phyloP scores from a whole-genome alignment of 2,113 vertebrate species.

The Calonectris borealis region DNA sequence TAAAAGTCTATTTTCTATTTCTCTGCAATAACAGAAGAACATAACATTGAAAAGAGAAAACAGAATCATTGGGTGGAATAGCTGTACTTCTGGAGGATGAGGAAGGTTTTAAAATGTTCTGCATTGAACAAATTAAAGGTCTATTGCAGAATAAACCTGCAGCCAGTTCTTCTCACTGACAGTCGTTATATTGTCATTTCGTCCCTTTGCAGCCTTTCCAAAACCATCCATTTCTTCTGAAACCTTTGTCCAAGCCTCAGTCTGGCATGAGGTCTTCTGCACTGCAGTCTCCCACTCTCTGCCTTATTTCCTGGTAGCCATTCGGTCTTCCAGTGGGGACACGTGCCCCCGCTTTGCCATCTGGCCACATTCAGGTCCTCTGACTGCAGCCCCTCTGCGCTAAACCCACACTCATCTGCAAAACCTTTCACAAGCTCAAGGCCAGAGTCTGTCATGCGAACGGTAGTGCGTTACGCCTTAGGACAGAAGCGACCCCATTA shows the following conservation, averaged over 20 bases:
- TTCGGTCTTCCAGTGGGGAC: background rate
- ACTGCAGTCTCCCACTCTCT: background rate
- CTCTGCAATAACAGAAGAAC: background rate
- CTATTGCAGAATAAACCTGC: background rate
- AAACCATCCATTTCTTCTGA: background rate
- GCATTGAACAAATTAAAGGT: background rate
- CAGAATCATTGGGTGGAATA: background rate
- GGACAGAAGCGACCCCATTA: conserved; percentile 60
- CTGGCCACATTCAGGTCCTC: background rate
- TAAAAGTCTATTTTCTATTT: background rate
- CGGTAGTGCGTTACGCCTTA: background rate
- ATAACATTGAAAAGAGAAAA: background rate
- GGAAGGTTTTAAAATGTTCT: background rate
- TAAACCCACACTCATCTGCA: background rate
- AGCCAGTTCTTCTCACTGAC: background rate
- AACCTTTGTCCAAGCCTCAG: background rate
- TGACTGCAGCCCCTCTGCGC: background rate
- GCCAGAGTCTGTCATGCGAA: background rate
- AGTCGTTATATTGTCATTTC: background rate
- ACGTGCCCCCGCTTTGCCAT: background rate
- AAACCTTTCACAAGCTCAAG: conserved; percentile 11
- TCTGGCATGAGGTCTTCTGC: background rate
- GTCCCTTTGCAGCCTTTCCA: background rate
- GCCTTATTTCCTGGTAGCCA: background rate
- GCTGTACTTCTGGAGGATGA: background rate